phyloP scores from a whole-genome alignment of 2,113 vertebrate genomes.

The Pardalotus punctatus region DNA sequence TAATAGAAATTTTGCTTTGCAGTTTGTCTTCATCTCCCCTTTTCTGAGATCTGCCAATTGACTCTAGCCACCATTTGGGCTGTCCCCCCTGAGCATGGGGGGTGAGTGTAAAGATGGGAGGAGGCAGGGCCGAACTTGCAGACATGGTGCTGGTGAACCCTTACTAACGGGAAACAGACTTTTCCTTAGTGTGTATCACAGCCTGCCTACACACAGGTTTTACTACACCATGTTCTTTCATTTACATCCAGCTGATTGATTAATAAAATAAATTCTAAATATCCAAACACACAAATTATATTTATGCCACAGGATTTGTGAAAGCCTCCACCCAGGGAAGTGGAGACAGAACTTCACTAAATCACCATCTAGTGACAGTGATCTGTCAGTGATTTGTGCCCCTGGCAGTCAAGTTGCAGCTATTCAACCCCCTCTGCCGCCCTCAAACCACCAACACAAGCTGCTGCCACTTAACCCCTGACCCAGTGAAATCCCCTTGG shows the following conservation, averaged over 20 bases:
- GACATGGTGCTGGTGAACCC: neutral
- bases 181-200: neutral
- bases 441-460: neutral
- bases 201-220: neutral
- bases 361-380: neutral
- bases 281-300: neutral
- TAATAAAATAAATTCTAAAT: neutral
- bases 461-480: neutral
- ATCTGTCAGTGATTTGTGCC: neutral
- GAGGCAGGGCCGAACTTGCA: neutral
- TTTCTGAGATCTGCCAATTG: neutral
- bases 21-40: neutral
- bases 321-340: neutral
- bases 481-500: neutral
- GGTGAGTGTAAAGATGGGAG: neutral
- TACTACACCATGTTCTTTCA: neutral
- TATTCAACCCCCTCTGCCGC: neutral
- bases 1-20: neutral
- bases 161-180: neutral
- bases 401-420: fast-evolving
- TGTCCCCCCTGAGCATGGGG: fast-evolving
- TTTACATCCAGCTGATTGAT: neutral
- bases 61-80: neutral
- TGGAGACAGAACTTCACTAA: neutral
- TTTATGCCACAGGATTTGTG: neutral